These are phyloP conservation scores for Leptogaster cylindrica DNA, from an alignment of 2,888 invertebrate species.

Conservation along the genomic window DNA sequence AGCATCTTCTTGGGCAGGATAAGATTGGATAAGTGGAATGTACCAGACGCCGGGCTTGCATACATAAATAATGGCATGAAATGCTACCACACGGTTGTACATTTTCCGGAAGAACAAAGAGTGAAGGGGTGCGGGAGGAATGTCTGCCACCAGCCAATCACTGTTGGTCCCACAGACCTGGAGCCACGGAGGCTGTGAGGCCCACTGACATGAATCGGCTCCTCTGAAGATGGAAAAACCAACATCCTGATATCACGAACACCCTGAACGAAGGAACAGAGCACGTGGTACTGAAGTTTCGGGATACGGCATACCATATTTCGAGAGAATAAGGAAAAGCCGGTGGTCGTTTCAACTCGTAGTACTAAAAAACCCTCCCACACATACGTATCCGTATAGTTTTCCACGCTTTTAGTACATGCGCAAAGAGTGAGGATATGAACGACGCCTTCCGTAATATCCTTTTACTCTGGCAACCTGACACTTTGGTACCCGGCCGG, in stretches of 20 bases:
- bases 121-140: neutral
- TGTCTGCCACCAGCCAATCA: no score
- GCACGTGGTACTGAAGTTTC: no score
- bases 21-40: conserved; percentile 25
- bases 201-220: no score
- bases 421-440: conserved; percentile 10
- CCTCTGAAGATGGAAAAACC: no score
- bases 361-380: conserved; percentile 31
- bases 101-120: neutral
- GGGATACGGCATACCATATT: no score
- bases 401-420: conserved; percentile 20
- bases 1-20: conserved; percentile 19
- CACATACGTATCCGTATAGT: no score
- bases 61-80: conserved; percentile 4
- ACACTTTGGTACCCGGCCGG: neutral
- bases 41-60: conserved; percentile 6
- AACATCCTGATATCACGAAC: no score
- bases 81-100: neutral
- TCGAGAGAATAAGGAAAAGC: neutral
- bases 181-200: no score
- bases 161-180: no score
- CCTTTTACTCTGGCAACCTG: neutral
- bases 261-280: no score
- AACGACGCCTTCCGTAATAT: neutral
- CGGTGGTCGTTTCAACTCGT: neutral